Evolutionary conservation across 2,888 invertebrate genomes (phyloP).

Genomic region (Terebella lapidaria): DNA sequence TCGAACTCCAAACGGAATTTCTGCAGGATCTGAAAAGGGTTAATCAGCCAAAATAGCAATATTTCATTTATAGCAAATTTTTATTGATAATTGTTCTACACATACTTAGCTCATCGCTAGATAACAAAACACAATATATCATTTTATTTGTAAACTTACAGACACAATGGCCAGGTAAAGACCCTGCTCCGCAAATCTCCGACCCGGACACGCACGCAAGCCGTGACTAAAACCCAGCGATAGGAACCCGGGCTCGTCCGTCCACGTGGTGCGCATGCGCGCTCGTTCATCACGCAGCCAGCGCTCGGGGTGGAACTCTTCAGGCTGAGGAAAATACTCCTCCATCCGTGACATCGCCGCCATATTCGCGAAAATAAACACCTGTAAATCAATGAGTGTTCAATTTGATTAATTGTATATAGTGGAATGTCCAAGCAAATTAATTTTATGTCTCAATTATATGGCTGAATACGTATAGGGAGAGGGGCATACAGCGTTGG

Average conservation of each 20-base stretch:
- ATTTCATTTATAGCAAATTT: too few relatives aligned
- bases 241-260: conserved; percentile 13
- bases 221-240: conserved; percentile 20
- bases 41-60: background rate
- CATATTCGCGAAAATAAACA: conserved; percentile 22
- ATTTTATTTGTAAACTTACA: too few relatives aligned
- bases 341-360: conserved; percentile 21
- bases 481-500: too few relatives aligned
- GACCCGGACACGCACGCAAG: conserved; percentile 18
- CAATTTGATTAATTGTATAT: too few relatives aligned
- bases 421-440: too few relatives aligned
- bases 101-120: too few relatives aligned
- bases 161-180: conserved; percentile 17
- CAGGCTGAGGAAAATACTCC: conserved; percentile 21
- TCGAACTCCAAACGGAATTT: conserved; percentile 53
- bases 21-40: conserved; percentile 49
- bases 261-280: conserved; percentile 7
- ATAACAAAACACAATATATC: too few relatives aligned
- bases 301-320: conserved; percentile 19
- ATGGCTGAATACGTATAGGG: too few relatives aligned
- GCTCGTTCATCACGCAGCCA: conserved; percentile 18
- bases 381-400: conserved; percentile 2
- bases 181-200: conserved; percentile 20
- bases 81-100: too few relatives aligned
- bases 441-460: too few relatives aligned